phyloP scores from a whole-genome alignment of 2,888 invertebrate genomes.

The Vanessa cardui region DNA sequence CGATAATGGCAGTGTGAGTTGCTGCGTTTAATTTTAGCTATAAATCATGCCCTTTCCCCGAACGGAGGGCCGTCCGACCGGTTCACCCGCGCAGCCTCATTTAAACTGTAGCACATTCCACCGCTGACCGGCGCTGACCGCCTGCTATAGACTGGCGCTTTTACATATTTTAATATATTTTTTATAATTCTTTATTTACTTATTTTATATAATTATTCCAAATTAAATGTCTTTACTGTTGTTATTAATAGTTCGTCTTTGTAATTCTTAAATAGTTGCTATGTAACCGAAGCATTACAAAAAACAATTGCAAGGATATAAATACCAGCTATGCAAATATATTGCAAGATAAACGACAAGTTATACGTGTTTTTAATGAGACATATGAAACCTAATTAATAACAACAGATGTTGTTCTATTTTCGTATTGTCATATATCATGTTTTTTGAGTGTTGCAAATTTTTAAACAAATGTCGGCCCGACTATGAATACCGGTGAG shows the following conservation, averaged over 20 bases:
- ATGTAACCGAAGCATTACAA: too few relatives aligned
- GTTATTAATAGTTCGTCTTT: background rate
- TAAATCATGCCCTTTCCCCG: slow-evolving; percentile 81
- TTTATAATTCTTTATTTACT: background rate
- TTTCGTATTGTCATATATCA: background rate
- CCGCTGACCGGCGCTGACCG: slow-evolving; percentile 45
- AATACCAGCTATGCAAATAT: too few relatives aligned
- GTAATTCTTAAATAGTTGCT: background rate
- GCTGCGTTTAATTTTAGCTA: slow-evolving; percentile 72
- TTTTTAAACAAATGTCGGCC: slow-evolving; percentile 23
- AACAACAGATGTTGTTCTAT: too few relatives aligned
- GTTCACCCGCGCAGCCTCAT: slow-evolving; percentile 79
- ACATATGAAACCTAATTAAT: too few relatives aligned
- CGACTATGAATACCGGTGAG: slow-evolving; percentile 62
- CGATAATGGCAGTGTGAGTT: slow-evolving; percentile 46
- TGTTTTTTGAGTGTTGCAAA: slow-evolving; percentile 8
- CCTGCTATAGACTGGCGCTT: slow-evolving; percentile 59
- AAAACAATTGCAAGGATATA: too few relatives aligned
- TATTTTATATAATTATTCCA: background rate
- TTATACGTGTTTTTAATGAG: too few relatives aligned
- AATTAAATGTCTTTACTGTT: background rate
- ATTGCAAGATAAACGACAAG: too few relatives aligned
- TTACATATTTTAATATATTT: slow-evolving; percentile 14
- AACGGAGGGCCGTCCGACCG: slow-evolving; percentile 64
- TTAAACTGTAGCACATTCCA: slow-evolving; percentile 83